These are phyloP conservation scores for Sprattus sprattus DNA, from an alignment of 2,113 vertebrate genomes.

Conservation along the genomic window DNA sequence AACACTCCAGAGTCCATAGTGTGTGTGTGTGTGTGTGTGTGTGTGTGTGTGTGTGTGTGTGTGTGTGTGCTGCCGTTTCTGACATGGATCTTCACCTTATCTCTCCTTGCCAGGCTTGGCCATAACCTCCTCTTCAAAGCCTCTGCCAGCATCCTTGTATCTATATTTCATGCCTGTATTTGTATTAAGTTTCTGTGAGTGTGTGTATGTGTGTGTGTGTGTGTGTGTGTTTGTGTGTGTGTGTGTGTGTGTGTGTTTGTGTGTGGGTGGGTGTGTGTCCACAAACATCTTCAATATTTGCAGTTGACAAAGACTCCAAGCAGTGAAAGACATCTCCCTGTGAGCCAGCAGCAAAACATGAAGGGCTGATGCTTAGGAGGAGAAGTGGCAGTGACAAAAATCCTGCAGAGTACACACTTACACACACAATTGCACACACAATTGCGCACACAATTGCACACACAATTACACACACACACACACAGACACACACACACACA, in stretches of 20 bases:
- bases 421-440: constrained; percentile 46
- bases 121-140: not conserved
- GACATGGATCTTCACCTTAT: not conserved
- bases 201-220: not conserved
- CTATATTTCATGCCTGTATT: not conserved
- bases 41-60: constrained; percentile 44
- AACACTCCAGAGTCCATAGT: constrained; percentile 45
- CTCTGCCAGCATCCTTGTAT: not conserved
- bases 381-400: constrained; percentile 16
- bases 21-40: constrained; percentile 51
- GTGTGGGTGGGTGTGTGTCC: not conserved
- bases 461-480: not conserved
- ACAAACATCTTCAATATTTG: constrained; percentile 66
- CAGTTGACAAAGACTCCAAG: constrained; percentile 73
- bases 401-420: constrained; percentile 56
- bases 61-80: not conserved
- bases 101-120: not conserved
- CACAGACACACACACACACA: not conserved
- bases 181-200: not conserved
- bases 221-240: not conserved
- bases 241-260: constrained; percentile 29
- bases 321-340: constrained; percentile 36
- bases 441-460: constrained; percentile 47
- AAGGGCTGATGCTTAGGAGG: not conserved
- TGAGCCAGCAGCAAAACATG: not conserved